A percentile compares a stretch with the other conserved stretches of the same genome.
Evolutionary conservation across 2,888 invertebrate genomes (phyloP).

Genomic region (Drosophila mercatorum): DNA sequence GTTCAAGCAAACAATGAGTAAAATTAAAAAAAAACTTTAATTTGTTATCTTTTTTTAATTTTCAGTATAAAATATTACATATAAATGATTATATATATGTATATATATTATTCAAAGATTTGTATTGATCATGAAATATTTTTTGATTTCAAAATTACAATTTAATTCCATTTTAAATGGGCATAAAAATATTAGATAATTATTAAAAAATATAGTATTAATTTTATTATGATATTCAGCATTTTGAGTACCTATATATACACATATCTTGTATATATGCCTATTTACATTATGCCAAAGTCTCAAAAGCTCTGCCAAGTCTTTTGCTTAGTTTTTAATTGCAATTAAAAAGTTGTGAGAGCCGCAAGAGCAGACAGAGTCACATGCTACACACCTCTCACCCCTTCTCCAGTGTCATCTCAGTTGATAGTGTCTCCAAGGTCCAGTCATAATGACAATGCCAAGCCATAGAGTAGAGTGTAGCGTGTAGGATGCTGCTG

Average conservation of each 20-base stretch:
- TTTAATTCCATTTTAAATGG: no score
- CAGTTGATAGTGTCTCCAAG: constrained; percentile 49
- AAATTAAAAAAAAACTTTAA: no score
- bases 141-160: no score
- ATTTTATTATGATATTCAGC: background rate
- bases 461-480: constrained; percentile 18
- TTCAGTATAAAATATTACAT: no score
- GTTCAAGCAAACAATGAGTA: no score
- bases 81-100: no score
- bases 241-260: background rate
- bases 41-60: no score
- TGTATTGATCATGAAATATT: no score
- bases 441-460: constrained; percentile 73
- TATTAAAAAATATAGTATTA: no score
- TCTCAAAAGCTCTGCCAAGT: constrained; percentile 20
- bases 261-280: background rate
- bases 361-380: constrained; percentile 26
- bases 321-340: constrained; percentile 71
- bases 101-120: no score
- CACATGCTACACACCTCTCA: constrained; percentile 22
- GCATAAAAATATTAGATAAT: no score
- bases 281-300: background rate
- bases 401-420: background rate
- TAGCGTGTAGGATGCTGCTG: constrained; percentile 8
- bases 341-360: constrained; percentile 74